Evolutionary conservation across 2,888 invertebrate species (phyloP), one percentile per base, ranked within the genome.

Genomic region (Idaea biselata): DNA sequence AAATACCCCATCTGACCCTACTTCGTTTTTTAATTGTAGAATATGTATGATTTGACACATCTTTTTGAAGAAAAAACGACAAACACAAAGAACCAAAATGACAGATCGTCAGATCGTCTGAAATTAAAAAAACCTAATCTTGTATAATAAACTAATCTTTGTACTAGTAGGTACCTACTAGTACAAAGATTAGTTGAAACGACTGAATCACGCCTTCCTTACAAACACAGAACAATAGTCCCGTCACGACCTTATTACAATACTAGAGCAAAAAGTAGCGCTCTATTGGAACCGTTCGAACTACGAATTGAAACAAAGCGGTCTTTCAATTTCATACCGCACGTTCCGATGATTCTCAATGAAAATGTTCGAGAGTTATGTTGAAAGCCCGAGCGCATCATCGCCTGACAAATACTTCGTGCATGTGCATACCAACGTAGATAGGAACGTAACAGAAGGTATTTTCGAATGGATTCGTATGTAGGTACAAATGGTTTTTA

Each of bases 301-400:
- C 25, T 25, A 25, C 25, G 5, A 25, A 59, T 60, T 59, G 63
- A 61, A 64, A 60, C 62, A 63, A 66, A 66, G 68, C 65, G 17
- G 64, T 18, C 59, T 62, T 68, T 67, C 63, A 60, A 67, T 33
- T 33, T 11, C 33, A 33, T 33, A 68, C 65, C 60, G 61, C 60
- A 53, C 58, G 63, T 58, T 66, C 18, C 60, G 60, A 63, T 66
- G 64, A 63, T 64, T 61, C 60, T 60, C 62, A 61, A 68, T 65
- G 64, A 63, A 66, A 70, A 72, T 68, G 70, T 68, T 68, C 61
- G 61, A 60, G 58, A 60, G 33, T 55, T 44, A 59, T 63, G 65
- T 66, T 69, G 66, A 68, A 67, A 67, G 58, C 60, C 61, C 65
- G 58, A 62, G 59, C 61, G 61, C 64, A 64, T 59, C 58, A 68